Percentiles rank a stretch among this genome's conserved stretches.
Conservation (phyloP, 2,888 invertebrate genomes). For the Lysandra coridon region DNA sequence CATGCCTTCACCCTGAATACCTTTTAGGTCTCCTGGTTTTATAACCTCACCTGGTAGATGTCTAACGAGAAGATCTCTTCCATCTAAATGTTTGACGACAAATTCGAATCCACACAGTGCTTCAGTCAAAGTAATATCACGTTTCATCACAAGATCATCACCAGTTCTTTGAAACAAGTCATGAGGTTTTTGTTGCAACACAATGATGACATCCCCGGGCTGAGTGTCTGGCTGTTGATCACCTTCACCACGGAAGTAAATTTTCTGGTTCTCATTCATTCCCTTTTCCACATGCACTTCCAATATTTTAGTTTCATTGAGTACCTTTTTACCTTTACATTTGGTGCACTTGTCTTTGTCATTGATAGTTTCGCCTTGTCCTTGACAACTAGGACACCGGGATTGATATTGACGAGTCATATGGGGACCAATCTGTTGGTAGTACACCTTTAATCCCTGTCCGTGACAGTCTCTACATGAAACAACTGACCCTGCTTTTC, state of each 20-base stretch:
- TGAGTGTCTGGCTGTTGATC: constrained; percentile 93
- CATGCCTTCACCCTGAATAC: constrained; percentile 94
- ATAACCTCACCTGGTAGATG: constrained; percentile 90
- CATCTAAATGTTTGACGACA: constrained; percentile 93
- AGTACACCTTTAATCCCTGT: constrained; percentile 86
- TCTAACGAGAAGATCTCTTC: constrained; percentile 88
- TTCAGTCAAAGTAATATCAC: constrained; percentile 90
- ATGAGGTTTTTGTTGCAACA: constrained; percentile 90
- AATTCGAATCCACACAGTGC: constrained; percentile 94
- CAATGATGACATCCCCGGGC: constrained; percentile 93
- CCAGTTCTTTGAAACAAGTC: constrained; percentile 88
- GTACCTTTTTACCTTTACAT: constrained; percentile 92
- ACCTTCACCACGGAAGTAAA: constrained; percentile 92
- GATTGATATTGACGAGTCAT: constrained; percentile 83
- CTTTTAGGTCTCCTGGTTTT: constrained; percentile 89
- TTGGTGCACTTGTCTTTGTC: constrained; percentile 91
- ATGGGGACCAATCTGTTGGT: constrained; percentile 84
- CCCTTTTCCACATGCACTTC: constrained; percentile 95
- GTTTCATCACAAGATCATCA: constrained; percentile 86
- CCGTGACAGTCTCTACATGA: constrained; percentile 89
- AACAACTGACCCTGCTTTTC: constrained; percentile 84
- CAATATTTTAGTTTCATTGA: constrained; percentile 89
- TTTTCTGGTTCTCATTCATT: constrained; percentile 92
- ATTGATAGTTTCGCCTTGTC: constrained; percentile 86
- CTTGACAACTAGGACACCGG: constrained; percentile 82